Evolutionary conservation across 2,113 vertebrate species (phyloP), one percentile per base, ranked within the genome.

Genomic region (Pitta sordida): DNA sequence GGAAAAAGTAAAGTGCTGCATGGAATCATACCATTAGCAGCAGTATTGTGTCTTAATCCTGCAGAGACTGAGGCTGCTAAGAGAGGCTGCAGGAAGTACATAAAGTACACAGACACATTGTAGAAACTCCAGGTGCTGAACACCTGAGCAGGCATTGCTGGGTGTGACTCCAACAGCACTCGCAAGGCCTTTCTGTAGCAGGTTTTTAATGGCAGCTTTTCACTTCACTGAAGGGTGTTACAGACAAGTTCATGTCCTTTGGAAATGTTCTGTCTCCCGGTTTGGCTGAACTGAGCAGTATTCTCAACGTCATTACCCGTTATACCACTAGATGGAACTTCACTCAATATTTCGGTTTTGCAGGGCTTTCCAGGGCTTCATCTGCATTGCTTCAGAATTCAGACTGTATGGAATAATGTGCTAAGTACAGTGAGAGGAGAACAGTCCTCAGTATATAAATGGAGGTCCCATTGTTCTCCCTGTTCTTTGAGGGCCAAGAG

Each of bases 251-350:
- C 8, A 24, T 12, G 43, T 34, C 58, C 37, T 62, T 56, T 58
- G 27, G 37, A 51, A 51, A 7, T 20, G n/a, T 27, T 17, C 34
- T 20, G 3, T 0, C 30, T 68, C 18, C 49, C 22, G 2, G 1
- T 5, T 22, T 36, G 64, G 62, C 62, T 22, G 46, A 68, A 11
- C 36, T 1, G 8, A 84, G 53, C 44, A 8, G 9, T 29, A 7
- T 79, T 71, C 44, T 19, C 48, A 13, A 1, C 1, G 34, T 55
- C 69, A 8, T 87, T 51, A 21, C 22, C 29, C 43, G 2, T 70
- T 74, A 67, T 30, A 41, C 95, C 94, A 65, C 93, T 89, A 96
- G 95, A 52, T 94, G 96, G 96, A 94, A 94, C 94, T 76, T 91
- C 58, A 64, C 49, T 85, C 86, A 56, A 11, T 29, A 1, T 7